Percentiles rank a stretch among this genome's conserved stretches.
These are phyloP conservation scores for Cancer borealis DNA, from an alignment of 2,888 invertebrate species.

Conservation along the genomic window DNA sequence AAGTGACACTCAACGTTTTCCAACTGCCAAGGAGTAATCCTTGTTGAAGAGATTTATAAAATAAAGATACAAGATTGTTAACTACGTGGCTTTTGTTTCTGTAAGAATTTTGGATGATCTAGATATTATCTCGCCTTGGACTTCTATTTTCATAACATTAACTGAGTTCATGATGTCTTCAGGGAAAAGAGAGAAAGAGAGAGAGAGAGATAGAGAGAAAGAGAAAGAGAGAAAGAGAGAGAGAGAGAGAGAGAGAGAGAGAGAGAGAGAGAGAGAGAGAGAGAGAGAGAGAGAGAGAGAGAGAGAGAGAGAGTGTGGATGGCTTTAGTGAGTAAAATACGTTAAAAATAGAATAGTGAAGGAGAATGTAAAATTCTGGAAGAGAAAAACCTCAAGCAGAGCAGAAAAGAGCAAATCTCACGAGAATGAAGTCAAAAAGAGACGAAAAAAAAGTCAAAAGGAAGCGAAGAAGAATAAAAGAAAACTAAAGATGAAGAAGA, in stretches of 20 bases:
- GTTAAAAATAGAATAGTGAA: not conserved
- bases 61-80: too few relatives aligned
- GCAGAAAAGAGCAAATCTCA: not conserved
- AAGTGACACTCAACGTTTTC: too few relatives aligned
- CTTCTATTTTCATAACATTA: too few relatives aligned
- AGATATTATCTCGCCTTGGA: too few relatives aligned
- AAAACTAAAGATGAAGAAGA: not conserved
- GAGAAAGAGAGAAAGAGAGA: slow-evolving; percentile 32
- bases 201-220: slow-evolving; percentile 32
- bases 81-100: too few relatives aligned
- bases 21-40: too few relatives aligned
- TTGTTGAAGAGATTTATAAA: too few relatives aligned
- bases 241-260: not conserved
- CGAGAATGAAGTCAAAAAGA: not conserved
- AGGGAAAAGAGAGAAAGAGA: not conserved
- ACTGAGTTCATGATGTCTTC: not conserved
- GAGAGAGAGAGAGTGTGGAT: not conserved
- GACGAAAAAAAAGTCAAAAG: not conserved
- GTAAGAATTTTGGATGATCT: too few relatives aligned
- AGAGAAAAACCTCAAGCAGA: not conserved
- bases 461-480: not conserved
- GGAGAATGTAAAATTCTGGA: not conserved
- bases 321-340: not conserved
- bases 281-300: too few relatives aligned
- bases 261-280: too few relatives aligned